These are phyloP conservation scores for Eulemur rubriventer DNA, from an alignment of 2,797 vertebrate species.

Conservation along the genomic window DNA sequence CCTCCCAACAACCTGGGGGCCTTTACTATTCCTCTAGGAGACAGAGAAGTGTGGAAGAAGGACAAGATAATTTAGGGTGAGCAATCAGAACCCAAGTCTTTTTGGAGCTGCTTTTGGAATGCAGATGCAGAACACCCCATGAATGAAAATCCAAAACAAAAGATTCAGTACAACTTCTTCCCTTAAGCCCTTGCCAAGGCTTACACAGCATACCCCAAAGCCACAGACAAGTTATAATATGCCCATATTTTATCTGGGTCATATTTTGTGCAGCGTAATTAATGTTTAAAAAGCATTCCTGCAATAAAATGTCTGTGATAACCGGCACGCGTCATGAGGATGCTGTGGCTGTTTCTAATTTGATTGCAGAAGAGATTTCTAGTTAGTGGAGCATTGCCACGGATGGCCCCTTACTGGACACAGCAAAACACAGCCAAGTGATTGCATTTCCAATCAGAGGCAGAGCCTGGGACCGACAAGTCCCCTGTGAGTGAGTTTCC, in stretches of 20 bases:
- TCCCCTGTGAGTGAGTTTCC: constrained; percentile 49
- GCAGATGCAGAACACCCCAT: not conserved
- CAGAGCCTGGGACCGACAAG: constrained; percentile 46
- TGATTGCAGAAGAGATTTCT: constrained; percentile 68
- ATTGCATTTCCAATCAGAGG: constrained; percentile 73
- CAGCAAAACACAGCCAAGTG: constrained; percentile 60
- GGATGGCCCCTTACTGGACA: constrained; percentile 72
- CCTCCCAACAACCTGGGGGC: not conserved
- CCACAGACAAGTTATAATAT: constrained; percentile 50
- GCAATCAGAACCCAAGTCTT: not conserved
- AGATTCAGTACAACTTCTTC: not conserved
- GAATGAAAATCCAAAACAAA: constrained; percentile 37
- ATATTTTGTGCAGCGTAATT: constrained; percentile 57
- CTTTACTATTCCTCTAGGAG: not conserved
- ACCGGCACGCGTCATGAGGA: constrained; percentile 37
- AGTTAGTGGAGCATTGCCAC: constrained; percentile 63
- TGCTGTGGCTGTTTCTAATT: constrained; percentile 60
- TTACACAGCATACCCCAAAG: constrained; percentile 36
- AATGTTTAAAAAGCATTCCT: constrained; percentile 72
- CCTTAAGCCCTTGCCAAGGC: not conserved
- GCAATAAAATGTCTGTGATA: constrained; percentile 65
- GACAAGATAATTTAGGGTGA: not conserved
- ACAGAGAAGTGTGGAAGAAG: not conserved
- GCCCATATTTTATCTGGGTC: constrained; percentile 54
- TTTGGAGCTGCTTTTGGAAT: not conserved